Percentiles rank a stretch among this genome's conserved stretches.
phyloP scores from a whole-genome alignment of 2,113 vertebrate species.

The Formicarius rufipectus region DNA sequence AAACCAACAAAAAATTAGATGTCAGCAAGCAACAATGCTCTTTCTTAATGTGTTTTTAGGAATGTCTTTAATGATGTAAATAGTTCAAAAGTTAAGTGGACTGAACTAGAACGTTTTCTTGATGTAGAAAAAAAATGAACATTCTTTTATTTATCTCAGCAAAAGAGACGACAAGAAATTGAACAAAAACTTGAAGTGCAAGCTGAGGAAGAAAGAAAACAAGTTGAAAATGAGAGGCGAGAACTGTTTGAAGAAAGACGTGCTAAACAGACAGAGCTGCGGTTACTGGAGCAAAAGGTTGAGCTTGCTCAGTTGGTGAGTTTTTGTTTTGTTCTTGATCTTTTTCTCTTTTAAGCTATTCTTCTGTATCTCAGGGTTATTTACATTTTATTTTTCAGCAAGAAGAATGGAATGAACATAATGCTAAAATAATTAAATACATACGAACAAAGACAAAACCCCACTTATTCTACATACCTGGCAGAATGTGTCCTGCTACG shows the following conservation, averaged over 20 bases:
- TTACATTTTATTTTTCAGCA: constrained; percentile 78
- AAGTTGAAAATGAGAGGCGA: constrained; percentile 92
- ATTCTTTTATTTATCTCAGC: constrained; percentile 68
- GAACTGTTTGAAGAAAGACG: constrained; percentile 97
- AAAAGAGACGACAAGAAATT: constrained; percentile 95
- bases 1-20: neutral
- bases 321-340: neutral
- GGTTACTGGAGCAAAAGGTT: constrained; percentile 96
- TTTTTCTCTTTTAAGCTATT: neutral
- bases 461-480: constrained; percentile 93
- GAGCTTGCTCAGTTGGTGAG: constrained; percentile 97
- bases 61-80: neutral
- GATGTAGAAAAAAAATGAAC: neutral
- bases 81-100: neutral
- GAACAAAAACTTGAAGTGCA: constrained; percentile 98
- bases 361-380: neutral
- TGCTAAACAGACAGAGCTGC: constrained; percentile 96
- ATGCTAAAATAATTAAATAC: constrained; percentile 92
- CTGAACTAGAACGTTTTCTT: neutral
- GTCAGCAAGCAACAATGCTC: neutral
- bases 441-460: constrained; percentile 96
- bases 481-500: constrained; percentile 92
- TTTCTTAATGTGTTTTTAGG: neutral
- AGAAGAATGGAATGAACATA: constrained; percentile 98
- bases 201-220: constrained; percentile 93